Base-by-base conservation (phyloP, 2,113 vertebrate species). In the Lipophrys pholis region DNA sequence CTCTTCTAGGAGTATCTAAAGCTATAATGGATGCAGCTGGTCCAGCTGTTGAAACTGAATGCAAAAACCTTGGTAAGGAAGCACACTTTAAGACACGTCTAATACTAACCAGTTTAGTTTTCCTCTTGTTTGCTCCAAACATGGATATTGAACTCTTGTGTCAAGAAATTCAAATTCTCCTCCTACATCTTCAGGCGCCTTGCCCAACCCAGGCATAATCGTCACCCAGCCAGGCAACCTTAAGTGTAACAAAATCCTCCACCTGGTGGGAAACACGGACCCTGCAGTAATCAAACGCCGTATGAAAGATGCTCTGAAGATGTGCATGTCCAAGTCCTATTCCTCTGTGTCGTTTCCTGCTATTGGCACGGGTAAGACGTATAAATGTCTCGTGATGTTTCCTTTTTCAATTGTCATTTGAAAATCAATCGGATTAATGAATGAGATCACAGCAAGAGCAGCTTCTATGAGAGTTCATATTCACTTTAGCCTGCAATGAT, bases 11-110 rank as follows among this genome's bases (percentile, higher is more conserved):
- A 7, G 96, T 99, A 42, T 97, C 94, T 73, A 96, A 90, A 86
- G 96, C 96, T 58, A 94, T 97, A 90, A 86, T 97, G 86, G 91
- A 95, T 67, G 91, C 91, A 78, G 97, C 96, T 67, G 97, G 97
- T 73, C 68, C 12, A 16, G 14, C 69, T 55, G 94, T 98, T 12
- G 84, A 91, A 82, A 3, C 0, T 0, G 93, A 96, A 67, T 96
- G 95, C 71, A 11, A 49, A 75, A 38, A 0, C 0, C 76, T 93
- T 17, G 92, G 97, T 99, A 94, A 79, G 45, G 30, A 88, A 49
- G 62, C n/a, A 48, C n/a, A n/a, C 14, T 21, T 17, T 9, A 41
- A 56, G 6, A 16, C 0, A 1, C 8, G 60, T 6, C 6, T 41
- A 2, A 62, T 9, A 6, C 3, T 3, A 60, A 38, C 11, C 21